Base-by-base conservation (phyloP, 2,113 vertebrate species). In the Anarhynchus alexandrinus region DNA sequence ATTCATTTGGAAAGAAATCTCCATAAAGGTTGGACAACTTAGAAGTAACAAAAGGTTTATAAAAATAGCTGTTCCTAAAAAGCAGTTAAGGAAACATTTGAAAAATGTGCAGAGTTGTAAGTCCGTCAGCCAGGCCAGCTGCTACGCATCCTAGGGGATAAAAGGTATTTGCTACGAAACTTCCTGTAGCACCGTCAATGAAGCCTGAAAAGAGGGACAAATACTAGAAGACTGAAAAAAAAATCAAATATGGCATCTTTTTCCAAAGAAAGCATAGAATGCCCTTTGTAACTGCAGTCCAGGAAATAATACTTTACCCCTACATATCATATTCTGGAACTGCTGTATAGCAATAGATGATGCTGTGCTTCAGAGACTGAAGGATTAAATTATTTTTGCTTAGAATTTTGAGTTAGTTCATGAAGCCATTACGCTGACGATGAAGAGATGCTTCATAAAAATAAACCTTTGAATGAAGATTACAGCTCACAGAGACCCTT, bases 51-150 rank as follows among this genome's bases (percentile, higher is more conserved):
- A 89, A 95, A 84, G 54, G 4, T 84, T 85, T 89, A 29, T 69
- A 82, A 89, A 95, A 91, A 51, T 59, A 88, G 14, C 32, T 89
- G n/a, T 89, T 95, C 92, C 94, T 97, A 85, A 94, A 95, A 97
- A 89, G 84, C 91, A 77, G 83, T 92, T 72, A 85, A 87, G 62
- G 70, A 96, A 97, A 51, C 16, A 61, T 92, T 72, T 87, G 86
- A 91, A 94, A 97, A 93, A 95, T 87, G 86, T 85, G 93, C 59
- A 55, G 82, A 87, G 72, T 78, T 88, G 38, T 85, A 65, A 87
- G 91, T 91, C 40, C 4, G 0, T 87, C 77, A 43, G 88, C 77
- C 83, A 94, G 65, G 70, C 66, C 88, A 90, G 93, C 93, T 85
- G 91, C 85, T 82, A 3, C 3, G 5, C 77, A 85, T 94, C 93